Evolutionary conservation across 2,113 vertebrate genomes (phyloP).

Genomic region (Ceyx margarethae): DNA sequence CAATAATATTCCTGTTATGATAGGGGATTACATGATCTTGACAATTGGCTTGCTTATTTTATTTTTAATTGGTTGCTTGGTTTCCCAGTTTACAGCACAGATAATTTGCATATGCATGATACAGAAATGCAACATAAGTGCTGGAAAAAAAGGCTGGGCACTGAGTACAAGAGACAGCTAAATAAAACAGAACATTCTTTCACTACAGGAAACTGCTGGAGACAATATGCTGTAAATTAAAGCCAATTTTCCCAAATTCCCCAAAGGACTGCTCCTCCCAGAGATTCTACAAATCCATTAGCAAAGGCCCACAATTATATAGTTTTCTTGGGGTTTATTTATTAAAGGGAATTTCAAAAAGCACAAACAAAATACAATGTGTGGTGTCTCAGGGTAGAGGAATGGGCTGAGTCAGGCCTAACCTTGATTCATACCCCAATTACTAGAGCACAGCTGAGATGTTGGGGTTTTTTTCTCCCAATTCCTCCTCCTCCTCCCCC

Average conservation of each 20-base stretch:
- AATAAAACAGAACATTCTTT: constrained; percentile 4
- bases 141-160: neutral
- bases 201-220: constrained; percentile 12
- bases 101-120: neutral
- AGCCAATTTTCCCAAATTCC: constrained; percentile 7
- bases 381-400: no score
- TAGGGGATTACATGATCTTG: neutral
- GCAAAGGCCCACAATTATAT: neutral
- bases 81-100: neutral
- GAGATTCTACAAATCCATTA: neutral
- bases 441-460: no score
- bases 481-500: neutral
- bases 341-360: neutral
- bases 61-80: neutral
- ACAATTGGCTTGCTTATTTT: neutral
- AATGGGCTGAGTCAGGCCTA: no score
- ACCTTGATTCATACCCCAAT: no score
- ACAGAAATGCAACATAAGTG: neutral
- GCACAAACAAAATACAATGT: no score
- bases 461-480: no score
- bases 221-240: constrained; percentile 21
- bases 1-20: neutral
- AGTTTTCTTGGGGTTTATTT: neutral
- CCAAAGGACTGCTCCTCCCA: neutral
- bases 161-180: neutral